phyloP scores from a whole-genome alignment of 2,113 vertebrate genomes.

The Numida meleagris region DNA sequence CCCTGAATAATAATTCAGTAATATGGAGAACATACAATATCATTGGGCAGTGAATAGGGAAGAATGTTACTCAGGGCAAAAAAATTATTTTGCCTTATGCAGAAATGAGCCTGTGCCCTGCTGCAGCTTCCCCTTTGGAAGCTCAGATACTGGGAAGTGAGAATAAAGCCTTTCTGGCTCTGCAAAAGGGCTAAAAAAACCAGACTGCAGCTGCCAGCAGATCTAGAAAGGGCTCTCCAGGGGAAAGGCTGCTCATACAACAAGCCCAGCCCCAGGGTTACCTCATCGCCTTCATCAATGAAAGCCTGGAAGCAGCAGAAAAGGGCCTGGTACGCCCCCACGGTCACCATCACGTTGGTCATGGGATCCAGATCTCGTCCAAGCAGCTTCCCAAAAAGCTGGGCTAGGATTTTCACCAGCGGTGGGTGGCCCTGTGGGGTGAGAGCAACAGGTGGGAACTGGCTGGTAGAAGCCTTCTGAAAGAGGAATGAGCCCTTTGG shows the following conservation, averaged over 20 bases:
- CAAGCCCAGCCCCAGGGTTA: constrained; percentile 44
- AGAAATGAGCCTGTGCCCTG: neutral
- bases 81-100: neutral
- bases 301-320: constrained; percentile 92
- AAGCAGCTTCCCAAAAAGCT: constrained; percentile 85
- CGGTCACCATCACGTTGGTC: constrained; percentile 88
- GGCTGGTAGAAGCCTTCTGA: neutral
- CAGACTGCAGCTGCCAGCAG: neutral
- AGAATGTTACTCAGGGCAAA: neutral
- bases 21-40: neutral
- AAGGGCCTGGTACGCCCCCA: constrained; percentile 92
- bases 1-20: neutral
- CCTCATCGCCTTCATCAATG: constrained; percentile 92
- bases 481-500: neutral
- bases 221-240: neutral
- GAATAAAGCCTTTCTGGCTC: neutral
- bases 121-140: neutral
- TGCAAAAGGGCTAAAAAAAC: neutral
- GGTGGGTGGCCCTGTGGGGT: constrained; percentile 86
- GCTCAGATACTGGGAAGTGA: neutral
- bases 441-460: neutral
- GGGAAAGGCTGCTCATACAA: neutral
- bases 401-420: constrained; percentile 87
- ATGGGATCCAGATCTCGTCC: constrained; percentile 84
- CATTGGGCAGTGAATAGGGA: neutral